These are phyloP conservation scores for Sweltsa coloradensis DNA, from an alignment of 1,140 invertebrate species.

Conservation along the genomic window DNA sequence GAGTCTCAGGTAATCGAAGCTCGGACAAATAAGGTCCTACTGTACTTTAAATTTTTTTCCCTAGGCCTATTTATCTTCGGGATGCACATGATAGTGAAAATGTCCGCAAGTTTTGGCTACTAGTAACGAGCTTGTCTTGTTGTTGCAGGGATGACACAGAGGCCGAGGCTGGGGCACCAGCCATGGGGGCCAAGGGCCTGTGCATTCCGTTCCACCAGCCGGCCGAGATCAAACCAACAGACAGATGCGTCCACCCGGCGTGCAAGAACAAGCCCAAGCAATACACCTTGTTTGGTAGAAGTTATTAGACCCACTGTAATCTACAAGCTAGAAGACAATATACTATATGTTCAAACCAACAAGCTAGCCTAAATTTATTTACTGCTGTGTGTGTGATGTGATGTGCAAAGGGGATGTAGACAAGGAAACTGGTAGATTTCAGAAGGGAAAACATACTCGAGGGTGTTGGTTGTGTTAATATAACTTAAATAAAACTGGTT, in stretches of 20 bases:
- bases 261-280: slow-evolving; percentile 69
- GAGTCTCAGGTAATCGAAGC: no score
- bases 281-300: slow-evolving; percentile 91
- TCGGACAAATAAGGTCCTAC: no score
- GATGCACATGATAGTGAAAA: no score
- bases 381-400: slow-evolving; percentile 9
- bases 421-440: no score
- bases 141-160: slow-evolving; percentile 37
- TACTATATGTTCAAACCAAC: slow-evolving; percentile 1
- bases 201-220: slow-evolving; percentile 94
- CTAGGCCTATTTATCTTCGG: no score
- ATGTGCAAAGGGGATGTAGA: slow-evolving; percentile 9
- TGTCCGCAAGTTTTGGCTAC: no score
- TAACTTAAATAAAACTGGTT: no score
- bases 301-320: slow-evolving; percentile 59
- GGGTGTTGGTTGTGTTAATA: no score
- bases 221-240: slow-evolving; percentile 35
- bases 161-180: slow-evolving; percentile 64
- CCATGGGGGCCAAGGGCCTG: slow-evolving; percentile 97
- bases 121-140: slow-evolving; percentile 11
- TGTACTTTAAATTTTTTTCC: no score
- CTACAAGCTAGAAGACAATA: slow-evolving; percentile 1
- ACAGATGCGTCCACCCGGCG: slow-evolving; percentile 80
- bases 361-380: background rate
- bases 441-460: no score